These are phyloP conservation scores for Smutsia gigantea DNA, from an alignment of 2,797 vertebrate species.

Conservation along the genomic window DNA sequence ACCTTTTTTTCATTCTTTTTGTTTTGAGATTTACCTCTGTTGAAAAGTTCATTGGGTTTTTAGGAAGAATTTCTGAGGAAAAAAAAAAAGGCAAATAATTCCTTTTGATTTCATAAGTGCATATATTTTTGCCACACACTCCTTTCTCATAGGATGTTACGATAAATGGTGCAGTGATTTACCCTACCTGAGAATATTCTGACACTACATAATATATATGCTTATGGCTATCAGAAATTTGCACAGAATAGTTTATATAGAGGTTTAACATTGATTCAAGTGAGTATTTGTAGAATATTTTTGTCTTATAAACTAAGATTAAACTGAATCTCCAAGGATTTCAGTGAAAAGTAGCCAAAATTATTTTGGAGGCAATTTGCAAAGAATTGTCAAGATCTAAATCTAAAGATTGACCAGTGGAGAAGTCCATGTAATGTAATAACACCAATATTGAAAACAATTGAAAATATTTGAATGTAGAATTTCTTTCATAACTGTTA, in stretches of 20 bases:
- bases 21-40: neutral
- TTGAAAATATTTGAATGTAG: neutral
- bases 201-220: neutral
- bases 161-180: neutral
- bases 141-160: neutral
- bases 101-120: neutral
- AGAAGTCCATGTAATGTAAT: neutral
- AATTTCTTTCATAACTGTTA: neutral
- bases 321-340: neutral
- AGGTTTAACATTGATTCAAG: neutral
- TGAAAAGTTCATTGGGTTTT: constrained; percentile 3
- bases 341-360: constrained; percentile 7
- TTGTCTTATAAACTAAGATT: constrained; percentile 2
- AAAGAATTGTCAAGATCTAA: constrained; percentile 44
- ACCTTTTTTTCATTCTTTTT: neutral
- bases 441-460: neutral
- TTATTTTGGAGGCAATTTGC: constrained; percentile 40
- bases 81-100: neutral
- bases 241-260: neutral
- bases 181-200: neutral
- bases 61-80: neutral
- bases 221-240: neutral
- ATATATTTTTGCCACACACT: neutral
- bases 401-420: constrained; percentile 10
- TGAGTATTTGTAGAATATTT: neutral